Base-by-base conservation (phyloP, 2,113 vertebrate species). In the Isurus oxyrinchus region DNA sequence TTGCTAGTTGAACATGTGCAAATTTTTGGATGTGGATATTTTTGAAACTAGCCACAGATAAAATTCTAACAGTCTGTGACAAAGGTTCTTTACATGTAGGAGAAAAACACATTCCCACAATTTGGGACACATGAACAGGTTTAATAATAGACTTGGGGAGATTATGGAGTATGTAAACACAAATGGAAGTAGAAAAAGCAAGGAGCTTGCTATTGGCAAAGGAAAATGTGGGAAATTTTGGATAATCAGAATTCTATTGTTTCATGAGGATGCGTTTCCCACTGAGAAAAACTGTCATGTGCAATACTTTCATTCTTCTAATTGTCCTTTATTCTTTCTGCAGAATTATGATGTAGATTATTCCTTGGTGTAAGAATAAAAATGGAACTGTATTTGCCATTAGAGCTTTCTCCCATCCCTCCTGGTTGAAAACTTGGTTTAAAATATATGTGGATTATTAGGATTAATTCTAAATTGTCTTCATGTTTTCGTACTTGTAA, bases 131-230 rank as follows among this genome's bases (percentile, higher is more conserved):
- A 94, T 66, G 61, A 19, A 49, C 19, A 67, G 16, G 40, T 69
- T 67, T 66, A 25, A 95, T 69, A 67, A 95, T 69, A 5, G 94
- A 95, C 53, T 95, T 95, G 63, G 40, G 23, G 23, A 95, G 44
- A 95, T 95, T 67, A 95, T 53, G 31, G 44, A 40, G 66, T 63
- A 95, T 69, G 63, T 44, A 69, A 95, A 95, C 94, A 59, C 59
- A 44, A 23, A 40, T 40, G n/a, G 6, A 94, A 94, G 44, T 25
- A 40, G 63, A 94, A n/a, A 27, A 5, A 21, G 63, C 63, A 66
- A 69, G 94, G 10, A 66, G 57, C 88, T n/a, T n/a, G 3, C 8
- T 31, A 61, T 10, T 61, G 31, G 14, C 35, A 61, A 59, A 59
- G 55, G 55, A 27, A 59, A 35, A 91, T 91, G 88, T 91, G 88